Conservation (phyloP, 2,113 vertebrate species). For the Sorex araneus region DNA sequence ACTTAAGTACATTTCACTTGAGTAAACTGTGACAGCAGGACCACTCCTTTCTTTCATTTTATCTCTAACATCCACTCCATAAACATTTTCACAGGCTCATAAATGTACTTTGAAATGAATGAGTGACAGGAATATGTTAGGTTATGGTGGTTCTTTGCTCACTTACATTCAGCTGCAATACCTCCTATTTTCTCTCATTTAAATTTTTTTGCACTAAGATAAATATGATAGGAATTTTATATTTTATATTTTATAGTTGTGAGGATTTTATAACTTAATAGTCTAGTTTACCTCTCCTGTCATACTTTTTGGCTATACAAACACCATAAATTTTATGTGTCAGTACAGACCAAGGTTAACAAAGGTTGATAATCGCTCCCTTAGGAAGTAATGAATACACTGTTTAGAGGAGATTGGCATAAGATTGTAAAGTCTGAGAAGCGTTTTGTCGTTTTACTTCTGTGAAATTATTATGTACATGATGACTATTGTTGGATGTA, state of each 20-base stretch:
- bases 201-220: neutral
- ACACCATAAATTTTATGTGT: neutral
- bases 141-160: accelerated
- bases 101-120: neutral
- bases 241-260: too few relatives aligned
- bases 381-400: neutral
- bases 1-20: neutral
- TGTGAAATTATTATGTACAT: neutral
- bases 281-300: neutral
- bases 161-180: neutral
- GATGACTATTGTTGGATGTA: neutral
- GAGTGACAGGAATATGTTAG: neutral
- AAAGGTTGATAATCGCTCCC: neutral
- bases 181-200: neutral
- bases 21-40: neutral
- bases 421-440: neutral
- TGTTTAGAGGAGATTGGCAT: neutral
- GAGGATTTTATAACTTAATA: neutral
- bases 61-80: neutral
- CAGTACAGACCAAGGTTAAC: neutral
- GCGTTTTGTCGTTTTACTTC: neutral
- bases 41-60: neutral
- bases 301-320: neutral
- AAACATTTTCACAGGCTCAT: neutral
- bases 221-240: neutral